Conservation (phyloP, 2,888 invertebrate species). For the Eupithecia exiguata region DNA sequence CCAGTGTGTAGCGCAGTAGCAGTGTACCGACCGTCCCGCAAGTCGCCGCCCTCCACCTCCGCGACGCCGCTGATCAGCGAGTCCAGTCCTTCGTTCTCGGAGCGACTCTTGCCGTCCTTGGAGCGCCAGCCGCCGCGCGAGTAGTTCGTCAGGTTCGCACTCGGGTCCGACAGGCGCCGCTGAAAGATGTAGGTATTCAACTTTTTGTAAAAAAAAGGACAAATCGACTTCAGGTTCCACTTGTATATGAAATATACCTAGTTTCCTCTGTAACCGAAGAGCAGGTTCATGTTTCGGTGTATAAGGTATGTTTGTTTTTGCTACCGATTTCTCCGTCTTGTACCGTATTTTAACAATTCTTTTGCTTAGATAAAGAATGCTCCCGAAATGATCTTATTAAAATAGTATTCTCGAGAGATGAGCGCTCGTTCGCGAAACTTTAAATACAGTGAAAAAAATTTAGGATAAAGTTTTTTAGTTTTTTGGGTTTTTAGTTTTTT, state of each 20-base stretch:
- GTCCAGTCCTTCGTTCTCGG: conserved; percentile 96
- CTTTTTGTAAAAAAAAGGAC: background rate
- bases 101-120: conserved; percentile 89
- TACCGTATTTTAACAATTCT: too few relatives aligned
- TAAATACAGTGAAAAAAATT: too few relatives aligned
- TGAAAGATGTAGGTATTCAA: conserved; percentile 67
- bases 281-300: too few relatives aligned
- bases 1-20: background rate
- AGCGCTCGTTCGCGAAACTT: too few relatives aligned
- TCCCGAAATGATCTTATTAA: too few relatives aligned
- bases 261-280: background rate
- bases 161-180: conserved; percentile 95
- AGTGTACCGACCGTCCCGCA: conserved; percentile 79
- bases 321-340: too few relatives aligned
- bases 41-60: conserved; percentile 97
- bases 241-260: too few relatives aligned
- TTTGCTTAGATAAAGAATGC: too few relatives aligned
- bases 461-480: too few relatives aligned
- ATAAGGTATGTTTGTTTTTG: too few relatives aligned
- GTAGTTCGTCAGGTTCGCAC: conserved; percentile 93
- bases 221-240: background rate
- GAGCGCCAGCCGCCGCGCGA: conserved; percentile 92
- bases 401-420: too few relatives aligned
- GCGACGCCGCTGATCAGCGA: conserved; percentile 91
- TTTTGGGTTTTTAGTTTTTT: too few relatives aligned